phyloP scores from a whole-genome alignment of 1,140 invertebrate genomes.

The Ooceraea biroi region DNA sequence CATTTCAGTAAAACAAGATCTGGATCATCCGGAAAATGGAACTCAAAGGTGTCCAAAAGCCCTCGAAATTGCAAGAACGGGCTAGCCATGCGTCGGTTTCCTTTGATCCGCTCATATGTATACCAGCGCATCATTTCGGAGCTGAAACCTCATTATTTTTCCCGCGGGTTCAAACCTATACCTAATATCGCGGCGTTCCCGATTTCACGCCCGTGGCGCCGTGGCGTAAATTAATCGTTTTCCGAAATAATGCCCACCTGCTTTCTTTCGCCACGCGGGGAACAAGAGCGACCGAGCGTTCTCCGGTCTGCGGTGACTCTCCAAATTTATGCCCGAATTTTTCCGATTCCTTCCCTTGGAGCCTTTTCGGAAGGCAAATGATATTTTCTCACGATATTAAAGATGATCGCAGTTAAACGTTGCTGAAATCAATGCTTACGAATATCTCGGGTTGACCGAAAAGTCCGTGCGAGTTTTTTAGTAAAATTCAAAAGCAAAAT shows the following conservation, averaged over 20 bases:
- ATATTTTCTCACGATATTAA: constrained; percentile 19
- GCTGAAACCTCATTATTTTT: constrained; percentile 76
- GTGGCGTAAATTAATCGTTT: constrained; percentile 69
- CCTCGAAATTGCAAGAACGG: constrained; percentile 73
- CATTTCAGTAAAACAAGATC: constrained; percentile 39
- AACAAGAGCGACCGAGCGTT: neutral
- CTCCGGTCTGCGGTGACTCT: constrained; percentile 49
- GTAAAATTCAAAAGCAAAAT: too few relatives aligned
- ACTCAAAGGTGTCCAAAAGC: constrained; percentile 68
- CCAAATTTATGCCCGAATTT: constrained; percentile 35
- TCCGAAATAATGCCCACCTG: constrained; percentile 55
- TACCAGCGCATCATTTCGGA: constrained; percentile 58
- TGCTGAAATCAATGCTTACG: neutral
- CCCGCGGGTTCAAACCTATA: constrained; percentile 62
- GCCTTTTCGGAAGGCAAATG: neutral
- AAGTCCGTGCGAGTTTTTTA: too few relatives aligned
- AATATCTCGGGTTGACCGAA: too few relatives aligned
- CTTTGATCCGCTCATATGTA: constrained; percentile 71
- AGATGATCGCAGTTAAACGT: neutral
- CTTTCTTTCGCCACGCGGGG: neutral
- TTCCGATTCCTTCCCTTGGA: neutral
- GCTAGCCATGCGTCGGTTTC: constrained; percentile 49
- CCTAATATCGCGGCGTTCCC: constrained; percentile 50
- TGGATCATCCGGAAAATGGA: constrained; percentile 69
- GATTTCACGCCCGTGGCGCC: constrained; percentile 71